Evolutionary conservation across 2,797 vertebrate genomes (phyloP), one percentile per base, ranked within the genome.

Genomic region (Hozukius guyotensis): DNA sequence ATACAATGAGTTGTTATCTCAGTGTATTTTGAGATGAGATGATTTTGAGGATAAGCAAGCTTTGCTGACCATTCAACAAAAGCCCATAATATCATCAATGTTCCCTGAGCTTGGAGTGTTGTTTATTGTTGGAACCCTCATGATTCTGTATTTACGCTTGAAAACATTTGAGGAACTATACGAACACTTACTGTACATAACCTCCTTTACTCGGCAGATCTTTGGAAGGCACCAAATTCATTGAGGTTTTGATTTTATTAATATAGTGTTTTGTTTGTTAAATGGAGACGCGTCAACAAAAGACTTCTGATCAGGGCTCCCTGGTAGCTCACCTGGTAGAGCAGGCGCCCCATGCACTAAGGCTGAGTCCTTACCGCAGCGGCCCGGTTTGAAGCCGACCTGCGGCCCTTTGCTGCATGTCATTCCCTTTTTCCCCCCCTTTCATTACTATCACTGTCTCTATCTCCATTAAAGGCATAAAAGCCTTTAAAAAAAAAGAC

Each of bases 61-160:
- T 61, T 73, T 82, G 68, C 67, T 84, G 77, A 72, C 29, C 42
- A 8, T 81, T 81, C 63, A 67, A 80, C 69, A 82, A 59, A 64
- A 59, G 70, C 34, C 14, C 22, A 24, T 56, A 31, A 77, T 76
- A 31, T 76, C 31, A 27, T 61, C 34, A 24, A 3, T 24, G 22
- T 12, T 67, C 12, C 27, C 34, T 16, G 82, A 56, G 55, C 49
- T 24, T 49, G 16, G 25, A 6, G 10, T 52, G 67, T 46, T 85
- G 72, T 87, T 63, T 87, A 13, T 81, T 81, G 59, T 66, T 49
- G 29, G 20, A 77, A 60, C 88, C 85, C 70, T 63, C 75, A 87
- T 87, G 16, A 2, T 49, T 71, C 55, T 53, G 22, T 78, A 57
- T 84, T 88, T 82, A 75, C 1, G 12, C 16, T 78, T 78, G 13